A percentile compares a stretch with the other conserved stretches of the same genome.
Conservation (phyloP, 2,888 invertebrate genomes). For the Lamellibrachia columna region DNA sequence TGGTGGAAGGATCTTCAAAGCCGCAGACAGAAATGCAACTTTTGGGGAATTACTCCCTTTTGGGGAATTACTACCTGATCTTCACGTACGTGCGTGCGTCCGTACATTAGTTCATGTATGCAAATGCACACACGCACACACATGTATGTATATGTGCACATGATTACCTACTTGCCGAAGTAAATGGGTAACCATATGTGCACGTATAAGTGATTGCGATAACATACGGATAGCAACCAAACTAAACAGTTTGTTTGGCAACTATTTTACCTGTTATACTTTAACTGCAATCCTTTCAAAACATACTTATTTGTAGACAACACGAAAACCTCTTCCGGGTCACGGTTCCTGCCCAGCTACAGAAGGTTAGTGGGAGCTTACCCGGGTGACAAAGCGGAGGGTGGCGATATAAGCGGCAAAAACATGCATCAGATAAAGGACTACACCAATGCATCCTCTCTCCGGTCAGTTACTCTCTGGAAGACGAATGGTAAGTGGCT, state of each 20-base stretch:
- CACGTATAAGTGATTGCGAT: no score
- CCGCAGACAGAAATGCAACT: no score
- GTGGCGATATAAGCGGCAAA: background rate
- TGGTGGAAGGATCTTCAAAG: no score
- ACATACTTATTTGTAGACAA: background rate
- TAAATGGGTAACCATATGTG: background rate
- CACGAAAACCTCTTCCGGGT: background rate
- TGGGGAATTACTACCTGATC: background rate
- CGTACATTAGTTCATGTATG: background rate
- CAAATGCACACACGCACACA: no score
- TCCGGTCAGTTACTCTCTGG: background rate
- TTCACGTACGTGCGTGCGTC: background rate
- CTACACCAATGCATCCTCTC: background rate
- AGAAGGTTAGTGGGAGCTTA: background rate
- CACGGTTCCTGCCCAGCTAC: background rate
- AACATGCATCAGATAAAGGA: background rate
- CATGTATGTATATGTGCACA: no score
- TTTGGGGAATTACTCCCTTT: background rate
- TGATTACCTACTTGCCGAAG: no score
- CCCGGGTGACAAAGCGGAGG: background rate
- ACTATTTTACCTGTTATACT: background rate
- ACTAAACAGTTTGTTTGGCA: background rate
- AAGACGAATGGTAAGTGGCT: background rate
- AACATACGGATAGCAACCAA: no score
- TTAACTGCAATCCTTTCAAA: background rate